phyloP scores from a whole-genome alignment of 1,140 invertebrate genomes.

The Leucophenga varia region DNA sequence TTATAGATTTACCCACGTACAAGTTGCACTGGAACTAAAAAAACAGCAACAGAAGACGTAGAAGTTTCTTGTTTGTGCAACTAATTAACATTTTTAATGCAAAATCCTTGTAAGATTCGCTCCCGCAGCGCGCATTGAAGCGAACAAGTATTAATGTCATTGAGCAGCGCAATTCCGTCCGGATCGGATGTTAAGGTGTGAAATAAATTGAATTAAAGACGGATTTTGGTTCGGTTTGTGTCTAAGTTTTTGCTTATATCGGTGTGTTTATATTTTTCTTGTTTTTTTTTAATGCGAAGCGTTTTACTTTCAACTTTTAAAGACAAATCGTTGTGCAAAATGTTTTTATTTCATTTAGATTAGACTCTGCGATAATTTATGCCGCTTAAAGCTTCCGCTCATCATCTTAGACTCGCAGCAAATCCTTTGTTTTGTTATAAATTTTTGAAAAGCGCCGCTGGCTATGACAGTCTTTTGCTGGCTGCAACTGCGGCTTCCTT shows the following conservation, averaged over 20 bases:
- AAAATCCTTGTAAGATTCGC: conserved; percentile 41
- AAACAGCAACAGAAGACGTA: conserved; percentile 18
- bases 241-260: too few species aligned
- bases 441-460: conserved; percentile 26
- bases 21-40: too few species aligned
- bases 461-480: conserved; percentile 2
- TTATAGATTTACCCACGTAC: too few species aligned
- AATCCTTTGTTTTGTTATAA: conserved; percentile 1
- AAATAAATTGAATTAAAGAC: too few species aligned
- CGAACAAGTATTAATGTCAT: too few species aligned
- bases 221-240: too few species aligned
- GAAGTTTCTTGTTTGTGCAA: conserved; percentile 37
- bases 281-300: too few species aligned
- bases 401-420: not conserved
- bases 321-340: conserved; percentile 5
- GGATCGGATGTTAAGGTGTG: too few species aligned
- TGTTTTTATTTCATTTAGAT: conserved; percentile 50
- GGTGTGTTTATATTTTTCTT: too few species aligned
- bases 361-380: conserved; percentile 41
- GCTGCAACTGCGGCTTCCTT: conserved; percentile 13
- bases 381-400: conserved; percentile 27
- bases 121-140: too few species aligned
- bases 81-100: conserved; percentile 54
- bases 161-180: too few species aligned
- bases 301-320: too few species aligned